Conservation (phyloP, 2,888 invertebrate species). For the Syrista parreyssii region DNA sequence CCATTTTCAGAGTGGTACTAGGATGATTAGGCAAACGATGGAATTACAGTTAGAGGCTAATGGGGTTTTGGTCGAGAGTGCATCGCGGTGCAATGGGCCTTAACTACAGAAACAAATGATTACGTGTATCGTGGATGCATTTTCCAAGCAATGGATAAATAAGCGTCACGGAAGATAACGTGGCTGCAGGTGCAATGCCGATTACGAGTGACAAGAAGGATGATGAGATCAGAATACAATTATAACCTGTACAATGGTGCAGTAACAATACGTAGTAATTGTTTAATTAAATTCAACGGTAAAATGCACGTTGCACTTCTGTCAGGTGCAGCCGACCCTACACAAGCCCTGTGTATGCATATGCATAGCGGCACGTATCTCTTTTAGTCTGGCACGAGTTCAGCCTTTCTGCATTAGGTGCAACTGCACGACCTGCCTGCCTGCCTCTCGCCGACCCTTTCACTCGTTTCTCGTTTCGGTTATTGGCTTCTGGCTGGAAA, state of each 20-base stretch:
- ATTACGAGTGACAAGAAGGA: neutral
- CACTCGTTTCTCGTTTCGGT: slow-evolving; percentile 16
- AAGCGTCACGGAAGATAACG: neutral
- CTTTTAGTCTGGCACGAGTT: no score
- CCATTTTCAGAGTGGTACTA: no score
- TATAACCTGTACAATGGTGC: slow-evolving; percentile 32
- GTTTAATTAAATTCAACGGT: slow-evolving; percentile 54
- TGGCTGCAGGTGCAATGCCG: neutral
- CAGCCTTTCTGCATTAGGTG: no score
- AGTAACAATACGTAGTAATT: slow-evolving; percentile 54
- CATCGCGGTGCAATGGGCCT: neutral
- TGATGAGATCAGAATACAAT: neutral
- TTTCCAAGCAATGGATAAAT: neutral
- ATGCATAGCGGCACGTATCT: no score
- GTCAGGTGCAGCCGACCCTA: slow-evolving; percentile 52
- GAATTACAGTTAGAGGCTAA: neutral
- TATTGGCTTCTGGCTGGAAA: neutral
- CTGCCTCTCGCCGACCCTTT: neutral
- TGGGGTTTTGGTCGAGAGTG: neutral
- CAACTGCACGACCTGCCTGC: neutral
- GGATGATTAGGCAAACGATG: no score
- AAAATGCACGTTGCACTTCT: slow-evolving; percentile 49
- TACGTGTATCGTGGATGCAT: no score
- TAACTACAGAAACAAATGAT: no score
- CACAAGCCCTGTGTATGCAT: neutral